Evolutionary conservation across 2,888 invertebrate genomes (phyloP).

Genomic region (Notocelia uddmanniana): DNA sequence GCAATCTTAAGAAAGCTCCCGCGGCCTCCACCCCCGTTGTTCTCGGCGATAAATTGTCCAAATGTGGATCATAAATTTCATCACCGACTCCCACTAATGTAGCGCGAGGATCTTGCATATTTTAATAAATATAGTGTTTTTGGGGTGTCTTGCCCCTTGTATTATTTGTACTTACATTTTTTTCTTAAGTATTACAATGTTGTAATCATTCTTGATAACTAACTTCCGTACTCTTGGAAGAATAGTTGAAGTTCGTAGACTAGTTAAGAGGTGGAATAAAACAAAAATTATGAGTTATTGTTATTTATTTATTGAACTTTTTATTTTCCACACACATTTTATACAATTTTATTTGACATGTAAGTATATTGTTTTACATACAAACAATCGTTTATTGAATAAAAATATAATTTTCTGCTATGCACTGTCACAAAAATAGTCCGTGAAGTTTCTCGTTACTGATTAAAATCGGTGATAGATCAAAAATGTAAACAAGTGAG

Average conservation of each 20-base stretch:
- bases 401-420: too few relatives aligned
- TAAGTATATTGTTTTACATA: too few relatives aligned
- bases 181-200: not conserved
- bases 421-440: too few relatives aligned
- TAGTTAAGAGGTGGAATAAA: not conserved
- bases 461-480: too few relatives aligned
- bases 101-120: slow-evolving; percentile 59
- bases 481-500: too few relatives aligned
- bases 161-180: not conserved
- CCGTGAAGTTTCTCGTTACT: too few relatives aligned
- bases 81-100: slow-evolving; percentile 71
- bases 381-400: too few relatives aligned
- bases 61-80: slow-evolving; percentile 76
- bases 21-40: slow-evolving; percentile 54
- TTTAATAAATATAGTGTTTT: slow-evolving; percentile 23
- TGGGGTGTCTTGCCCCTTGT: not conserved
- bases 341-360: too few relatives aligned
- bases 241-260: not conserved
- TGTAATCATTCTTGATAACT: not conserved
- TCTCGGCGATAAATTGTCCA: slow-evolving; percentile 69
- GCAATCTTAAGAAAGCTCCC: slow-evolving; percentile 30
- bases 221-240: not conserved
- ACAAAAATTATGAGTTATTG: not conserved
- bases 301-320: not conserved
- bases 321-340: too few relatives aligned